These are phyloP conservation scores for Tachyglossus aculeatus DNA, from an alignment of 2,797 vertebrate species.

Conservation along the genomic window DNA sequence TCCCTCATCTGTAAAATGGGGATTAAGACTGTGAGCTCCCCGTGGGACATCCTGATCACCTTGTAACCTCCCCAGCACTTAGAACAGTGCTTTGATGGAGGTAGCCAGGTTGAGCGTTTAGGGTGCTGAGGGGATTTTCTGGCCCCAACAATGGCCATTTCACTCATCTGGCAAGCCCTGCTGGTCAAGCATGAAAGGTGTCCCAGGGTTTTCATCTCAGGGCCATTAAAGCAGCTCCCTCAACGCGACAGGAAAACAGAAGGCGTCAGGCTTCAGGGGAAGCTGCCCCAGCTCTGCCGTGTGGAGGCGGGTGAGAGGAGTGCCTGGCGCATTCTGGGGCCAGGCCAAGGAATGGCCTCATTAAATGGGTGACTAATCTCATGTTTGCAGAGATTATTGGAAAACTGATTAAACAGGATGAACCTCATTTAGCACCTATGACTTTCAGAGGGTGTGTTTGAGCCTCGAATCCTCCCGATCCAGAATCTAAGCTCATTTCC, in stretches of 20 bases:
- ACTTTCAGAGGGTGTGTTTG: not conserved
- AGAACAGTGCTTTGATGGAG: no score
- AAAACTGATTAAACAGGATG: not conserved
- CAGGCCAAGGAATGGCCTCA: not conserved
- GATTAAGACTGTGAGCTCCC: no score
- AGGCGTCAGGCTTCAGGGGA: conserved; percentile 3
- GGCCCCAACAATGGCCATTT: not conserved
- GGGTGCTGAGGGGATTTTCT: not conserved
- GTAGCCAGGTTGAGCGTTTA: no score
- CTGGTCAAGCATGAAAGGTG: not conserved
- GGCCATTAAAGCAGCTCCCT: not conserved
- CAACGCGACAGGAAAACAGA: conserved; percentile 1
- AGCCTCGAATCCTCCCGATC: not conserved
- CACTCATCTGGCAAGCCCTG: not conserved
- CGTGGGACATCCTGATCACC: no score
- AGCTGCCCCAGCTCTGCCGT: not conserved
- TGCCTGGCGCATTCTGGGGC: not conserved
- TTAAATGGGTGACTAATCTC: not conserved
- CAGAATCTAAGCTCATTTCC: not conserved
- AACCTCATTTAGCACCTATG: not conserved
- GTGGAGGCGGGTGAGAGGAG: not conserved
- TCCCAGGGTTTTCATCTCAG: not conserved
- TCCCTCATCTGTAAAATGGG: no score
- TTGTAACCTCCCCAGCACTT: no score
- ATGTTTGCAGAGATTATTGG: not conserved